Percentiles rank a stretch among this genome's conserved stretches.
phyloP scores from a whole-genome alignment of 2,113 vertebrate species.

The Brachypteracias leptosomus region DNA sequence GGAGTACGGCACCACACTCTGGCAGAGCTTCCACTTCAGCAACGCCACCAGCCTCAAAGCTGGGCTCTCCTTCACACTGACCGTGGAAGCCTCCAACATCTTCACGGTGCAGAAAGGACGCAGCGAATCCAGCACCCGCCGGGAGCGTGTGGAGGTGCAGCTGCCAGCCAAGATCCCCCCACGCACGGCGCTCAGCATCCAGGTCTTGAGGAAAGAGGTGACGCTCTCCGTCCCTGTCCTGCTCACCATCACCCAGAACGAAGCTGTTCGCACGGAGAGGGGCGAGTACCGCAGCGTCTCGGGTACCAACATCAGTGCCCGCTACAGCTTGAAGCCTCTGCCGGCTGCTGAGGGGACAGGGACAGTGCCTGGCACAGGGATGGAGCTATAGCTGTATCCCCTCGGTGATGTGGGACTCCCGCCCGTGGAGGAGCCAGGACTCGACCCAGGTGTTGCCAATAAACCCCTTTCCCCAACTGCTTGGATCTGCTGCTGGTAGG shows the following conservation, averaged over 20 bases:
- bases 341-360: not conserved
- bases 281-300: constrained; percentile 64
- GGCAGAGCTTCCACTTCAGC: constrained; percentile 69
- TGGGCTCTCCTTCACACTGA: constrained; percentile 54
- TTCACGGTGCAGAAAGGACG: constrained; percentile 62
- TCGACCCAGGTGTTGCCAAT: not conserved
- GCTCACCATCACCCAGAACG: constrained; percentile 64
- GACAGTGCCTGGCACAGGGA: fast-evolving
- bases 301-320: constrained; percentile 44
- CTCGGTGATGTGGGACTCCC: not conserved
- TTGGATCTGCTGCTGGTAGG: not conserved
- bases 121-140: constrained; percentile 40
- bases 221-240: constrained; percentile 19
- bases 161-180: constrained; percentile 57
- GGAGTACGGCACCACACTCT: constrained; percentile 45
- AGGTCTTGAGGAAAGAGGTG: constrained; percentile 59
- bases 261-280: not conserved
- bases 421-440: not conserved
- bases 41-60: constrained; percentile 50
- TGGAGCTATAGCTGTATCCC: not conserved
- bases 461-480: not conserved
- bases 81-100: constrained; percentile 38
- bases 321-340: constrained; percentile 55
- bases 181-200: constrained; percentile 6
- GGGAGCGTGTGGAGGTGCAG: constrained; percentile 45